phyloP scores from a whole-genome alignment of 92 coral and sea anemone genomes.

The Bergia puertoricense region DNA sequence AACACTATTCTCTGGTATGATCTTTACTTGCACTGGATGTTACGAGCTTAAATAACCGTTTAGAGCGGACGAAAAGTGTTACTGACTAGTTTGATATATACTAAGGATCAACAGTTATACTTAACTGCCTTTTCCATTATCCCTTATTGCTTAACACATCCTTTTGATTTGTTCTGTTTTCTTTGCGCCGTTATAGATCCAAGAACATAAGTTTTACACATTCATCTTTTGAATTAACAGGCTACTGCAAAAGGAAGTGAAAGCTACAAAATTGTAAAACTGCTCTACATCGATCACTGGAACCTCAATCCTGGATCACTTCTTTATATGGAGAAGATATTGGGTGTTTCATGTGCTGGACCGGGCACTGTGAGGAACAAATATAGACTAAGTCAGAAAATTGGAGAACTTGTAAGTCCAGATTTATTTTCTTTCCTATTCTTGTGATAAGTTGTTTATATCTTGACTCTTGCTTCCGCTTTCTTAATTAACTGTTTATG shows the following conservation, averaged over 20 bases:
- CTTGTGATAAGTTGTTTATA: background rate
- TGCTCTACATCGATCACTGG: background rate
- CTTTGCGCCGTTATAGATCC: background rate
- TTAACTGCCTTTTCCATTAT: no score
- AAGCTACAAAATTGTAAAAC: background rate
- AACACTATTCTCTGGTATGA: no score
- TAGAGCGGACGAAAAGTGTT: no score
- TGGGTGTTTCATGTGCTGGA: background rate
- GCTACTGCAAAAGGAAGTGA: background rate
- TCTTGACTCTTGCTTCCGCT: no score
- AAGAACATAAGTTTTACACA: no score
- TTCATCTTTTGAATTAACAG: background rate
- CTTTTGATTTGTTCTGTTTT: background rate
- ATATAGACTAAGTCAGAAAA: background rate
- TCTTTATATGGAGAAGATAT: constrained; percentile 1
- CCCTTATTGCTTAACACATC: background rate
- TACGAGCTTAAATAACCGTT: no score
- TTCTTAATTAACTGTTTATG: no score
- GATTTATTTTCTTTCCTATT: background rate
- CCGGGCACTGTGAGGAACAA: background rate
- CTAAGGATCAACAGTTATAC: no score
- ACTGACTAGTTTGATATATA: no score
- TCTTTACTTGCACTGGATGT: no score
- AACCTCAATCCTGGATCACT: constrained; percentile 9
- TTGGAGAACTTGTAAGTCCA: constrained; percentile 9